A percentile compares a stretch with the other conserved stretches of the same genome.
These are phyloP conservation scores for Penaeus monodon DNA, from an alignment of 2,888 invertebrate species.

Conservation along the genomic window DNA sequence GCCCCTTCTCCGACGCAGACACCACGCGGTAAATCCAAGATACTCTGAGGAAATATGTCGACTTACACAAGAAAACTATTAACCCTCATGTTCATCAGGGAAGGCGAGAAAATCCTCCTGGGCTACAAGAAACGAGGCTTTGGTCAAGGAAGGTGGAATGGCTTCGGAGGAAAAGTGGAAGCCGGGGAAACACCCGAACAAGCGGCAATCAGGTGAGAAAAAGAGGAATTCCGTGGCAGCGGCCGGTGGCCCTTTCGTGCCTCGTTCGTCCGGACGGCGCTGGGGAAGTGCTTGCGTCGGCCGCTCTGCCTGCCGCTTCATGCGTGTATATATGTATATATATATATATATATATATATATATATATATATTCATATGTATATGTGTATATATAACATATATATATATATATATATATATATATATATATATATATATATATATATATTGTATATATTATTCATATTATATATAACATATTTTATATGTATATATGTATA, in stretches of 20 bases:
- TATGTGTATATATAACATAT: constrained; percentile 3
- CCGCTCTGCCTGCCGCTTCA: background rate
- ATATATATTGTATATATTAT: constrained; percentile 1
- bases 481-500: background rate
- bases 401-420: too few relatives aligned
- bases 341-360: constrained; percentile 24
- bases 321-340: background rate
- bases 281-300: too few relatives aligned
- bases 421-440: too few relatives aligned
- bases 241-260: too few relatives aligned
- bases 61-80: background rate
- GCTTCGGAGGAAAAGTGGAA: constrained; percentile 84
- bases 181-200: constrained; percentile 76
- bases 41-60: background rate
- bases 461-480: too few relatives aligned
- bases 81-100: constrained; percentile 32
- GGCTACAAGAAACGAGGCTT: constrained; percentile 82
- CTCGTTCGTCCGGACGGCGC: too few relatives aligned
- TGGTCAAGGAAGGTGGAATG: constrained; percentile 81
- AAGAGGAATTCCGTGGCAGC: background rate
- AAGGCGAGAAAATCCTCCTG: constrained; percentile 72
- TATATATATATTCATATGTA: too few relatives aligned
- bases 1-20: background rate
- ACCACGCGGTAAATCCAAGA: constrained; percentile 30
- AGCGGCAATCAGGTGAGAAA: constrained; percentile 75